Evolutionary conservation across 1,140 invertebrate genomes (phyloP).

Genomic region (Drosophila simulans): DNA sequence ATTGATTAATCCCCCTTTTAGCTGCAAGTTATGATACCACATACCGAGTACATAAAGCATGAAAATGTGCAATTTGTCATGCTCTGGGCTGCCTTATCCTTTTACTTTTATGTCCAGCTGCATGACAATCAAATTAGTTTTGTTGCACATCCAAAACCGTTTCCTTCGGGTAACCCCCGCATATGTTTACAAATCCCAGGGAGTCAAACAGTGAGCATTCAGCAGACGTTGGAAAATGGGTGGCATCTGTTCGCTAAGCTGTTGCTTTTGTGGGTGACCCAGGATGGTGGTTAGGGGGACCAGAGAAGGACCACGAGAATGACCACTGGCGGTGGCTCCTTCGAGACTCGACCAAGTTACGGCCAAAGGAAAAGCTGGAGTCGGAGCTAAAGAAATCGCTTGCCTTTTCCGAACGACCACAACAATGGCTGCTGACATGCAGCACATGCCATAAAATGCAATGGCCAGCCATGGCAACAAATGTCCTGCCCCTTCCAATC

Average conservation of each 20-base stretch:
- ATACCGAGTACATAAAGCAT: slow-evolving; percentile 18
- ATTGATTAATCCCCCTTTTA: neutral
- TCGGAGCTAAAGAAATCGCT: slow-evolving; percentile 34
- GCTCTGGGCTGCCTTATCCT: slow-evolving; percentile 20
- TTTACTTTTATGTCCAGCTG: slow-evolving; percentile 24
- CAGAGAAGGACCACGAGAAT: neutral
- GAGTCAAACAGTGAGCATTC: slow-evolving; percentile 13
- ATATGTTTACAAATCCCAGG: slow-evolving; percentile 37
- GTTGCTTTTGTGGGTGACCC: slow-evolving; percentile 35
- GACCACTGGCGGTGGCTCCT: slow-evolving; percentile 36
- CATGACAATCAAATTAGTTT: slow-evolving; percentile 53
- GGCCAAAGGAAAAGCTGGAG: slow-evolving; percentile 22
- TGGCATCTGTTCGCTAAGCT: slow-evolving; percentile 29
- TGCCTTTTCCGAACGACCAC: slow-evolving; percentile 55
- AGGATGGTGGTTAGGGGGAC: neutral
- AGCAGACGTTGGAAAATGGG: neutral
- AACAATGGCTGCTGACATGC: slow-evolving; percentile 76
- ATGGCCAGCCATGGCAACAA: slow-evolving; percentile 71
- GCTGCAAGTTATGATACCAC: slow-evolving; percentile 2
- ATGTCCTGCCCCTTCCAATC: slow-evolving; percentile 23
- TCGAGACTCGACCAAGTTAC: slow-evolving; percentile 54
- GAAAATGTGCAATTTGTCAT: slow-evolving; percentile 41
- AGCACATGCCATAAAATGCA: slow-evolving; percentile 78
- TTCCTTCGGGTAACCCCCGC: slow-evolving; percentile 3
- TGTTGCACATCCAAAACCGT: slow-evolving; percentile 32